Evolutionary conservation across 2,113 vertebrate genomes (phyloP).

Genomic region (Acrocephalus kingi): DNA sequence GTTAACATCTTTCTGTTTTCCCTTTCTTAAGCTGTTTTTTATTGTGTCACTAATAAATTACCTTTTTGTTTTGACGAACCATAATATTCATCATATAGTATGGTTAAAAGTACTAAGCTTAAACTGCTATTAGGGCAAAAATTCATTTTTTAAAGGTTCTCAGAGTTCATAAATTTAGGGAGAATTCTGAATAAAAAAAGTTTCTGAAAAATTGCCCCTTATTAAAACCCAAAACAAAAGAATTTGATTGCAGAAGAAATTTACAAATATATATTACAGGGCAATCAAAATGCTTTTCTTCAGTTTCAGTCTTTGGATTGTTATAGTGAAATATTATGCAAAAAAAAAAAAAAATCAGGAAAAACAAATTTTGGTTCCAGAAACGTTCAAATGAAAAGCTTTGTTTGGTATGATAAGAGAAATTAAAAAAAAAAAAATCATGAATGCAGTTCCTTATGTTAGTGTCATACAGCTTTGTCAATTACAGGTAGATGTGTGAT

Average conservation of each 20-base stretch:
- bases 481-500: accelerated
- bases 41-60: neutral
- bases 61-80: neutral
- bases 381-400: neutral
- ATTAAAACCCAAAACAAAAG: neutral
- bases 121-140: neutral
- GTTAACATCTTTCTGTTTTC: neutral
- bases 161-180: neutral
- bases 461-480: neutral
- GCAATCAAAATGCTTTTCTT: neutral
- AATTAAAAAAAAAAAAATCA: neutral
- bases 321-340: neutral
- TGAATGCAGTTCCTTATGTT: neutral
- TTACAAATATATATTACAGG: neutral
- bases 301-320: neutral
- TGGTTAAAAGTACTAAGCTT: neutral
- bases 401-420: neutral
- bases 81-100: neutral
- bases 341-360: neutral
- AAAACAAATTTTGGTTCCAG: neutral
- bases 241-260: neutral
- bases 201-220: neutral
- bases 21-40: neutral
- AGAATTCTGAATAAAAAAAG: neutral
- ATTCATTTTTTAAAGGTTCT: neutral